Conservation (phyloP, 2,797 vertebrate genomes). For the Enteromius radiatus region DNA sequence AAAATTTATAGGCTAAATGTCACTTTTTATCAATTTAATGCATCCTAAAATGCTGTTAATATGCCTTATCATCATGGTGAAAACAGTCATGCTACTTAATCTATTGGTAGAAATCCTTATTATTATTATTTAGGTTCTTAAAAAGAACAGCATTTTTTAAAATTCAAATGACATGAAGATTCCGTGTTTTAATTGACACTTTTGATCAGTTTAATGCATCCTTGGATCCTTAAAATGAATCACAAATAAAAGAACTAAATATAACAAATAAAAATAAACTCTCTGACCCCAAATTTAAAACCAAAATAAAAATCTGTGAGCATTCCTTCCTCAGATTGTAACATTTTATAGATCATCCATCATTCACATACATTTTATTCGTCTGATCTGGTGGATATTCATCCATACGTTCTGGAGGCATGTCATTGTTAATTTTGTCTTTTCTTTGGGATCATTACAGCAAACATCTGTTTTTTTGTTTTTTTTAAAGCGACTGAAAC, state of each 20-base stretch:
- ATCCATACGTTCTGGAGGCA: background rate
- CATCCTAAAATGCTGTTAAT: background rate
- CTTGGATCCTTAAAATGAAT: background rate
- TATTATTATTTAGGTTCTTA: background rate
- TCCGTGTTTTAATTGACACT: background rate
- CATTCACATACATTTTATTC: background rate
- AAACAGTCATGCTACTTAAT: background rate
- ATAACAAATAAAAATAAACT: background rate
- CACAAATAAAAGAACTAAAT: background rate
- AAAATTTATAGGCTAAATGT: background rate
- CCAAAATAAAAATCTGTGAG: background rate
- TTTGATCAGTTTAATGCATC: background rate
- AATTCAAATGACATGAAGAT: background rate
- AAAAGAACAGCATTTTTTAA: background rate
- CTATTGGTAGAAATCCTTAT: background rate
- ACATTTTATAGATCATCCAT: background rate
- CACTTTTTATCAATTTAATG: background rate
- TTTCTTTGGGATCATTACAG: background rate
- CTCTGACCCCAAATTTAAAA: background rate
- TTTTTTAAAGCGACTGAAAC: background rate
- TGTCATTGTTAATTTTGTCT: background rate
- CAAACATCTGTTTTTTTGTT: background rate
- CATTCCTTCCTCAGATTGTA: background rate
- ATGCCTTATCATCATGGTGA: background rate
- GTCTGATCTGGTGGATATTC: background rate